These are phyloP conservation scores for Tiliacea aurago DNA, from an alignment of 2,888 invertebrate genomes.

Conservation along the genomic window DNA sequence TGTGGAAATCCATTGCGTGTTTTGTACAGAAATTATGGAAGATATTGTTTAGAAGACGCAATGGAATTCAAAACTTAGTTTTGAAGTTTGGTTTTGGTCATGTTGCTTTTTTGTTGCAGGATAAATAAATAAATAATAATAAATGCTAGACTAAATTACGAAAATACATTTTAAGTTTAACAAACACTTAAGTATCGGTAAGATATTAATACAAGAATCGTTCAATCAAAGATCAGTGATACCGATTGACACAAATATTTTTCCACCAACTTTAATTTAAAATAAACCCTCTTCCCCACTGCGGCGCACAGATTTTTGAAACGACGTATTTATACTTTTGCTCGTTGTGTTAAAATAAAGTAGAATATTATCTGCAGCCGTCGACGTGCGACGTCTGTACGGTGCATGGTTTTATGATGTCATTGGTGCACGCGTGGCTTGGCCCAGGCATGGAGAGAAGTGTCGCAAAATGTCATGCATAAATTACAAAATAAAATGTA, in stretches of 20 bases:
- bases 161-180: background rate
- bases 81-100: conserved; percentile 12
- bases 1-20: conserved; percentile 45
- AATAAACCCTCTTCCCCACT: conserved; percentile 19
- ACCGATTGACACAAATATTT: background rate
- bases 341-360: conserved; percentile 50
- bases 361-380: conserved; percentile 56
- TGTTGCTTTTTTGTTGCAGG: conserved; percentile 13
- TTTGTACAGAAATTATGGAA: conserved; percentile 48
- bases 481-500: conserved; percentile 8
- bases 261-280: conserved; percentile 15
- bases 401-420: conserved; percentile 50
- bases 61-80: conserved; percentile 32
- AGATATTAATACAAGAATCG: too few relatives aligned
- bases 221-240: background rate
- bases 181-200: background rate
- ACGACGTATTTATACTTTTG: conserved; percentile 43
- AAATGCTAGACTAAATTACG: background rate
- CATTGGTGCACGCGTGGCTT: conserved; percentile 49
- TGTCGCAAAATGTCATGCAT: background rate
- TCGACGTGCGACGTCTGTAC: conserved; percentile 18
- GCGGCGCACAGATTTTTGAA: conserved; percentile 21
- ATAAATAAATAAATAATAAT: background rate
- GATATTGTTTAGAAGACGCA: conserved; percentile 44
- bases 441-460: conserved; percentile 19